Evolutionary conservation across 2,113 vertebrate genomes (phyloP).

Genomic region (Colistium nudipinnis): DNA sequence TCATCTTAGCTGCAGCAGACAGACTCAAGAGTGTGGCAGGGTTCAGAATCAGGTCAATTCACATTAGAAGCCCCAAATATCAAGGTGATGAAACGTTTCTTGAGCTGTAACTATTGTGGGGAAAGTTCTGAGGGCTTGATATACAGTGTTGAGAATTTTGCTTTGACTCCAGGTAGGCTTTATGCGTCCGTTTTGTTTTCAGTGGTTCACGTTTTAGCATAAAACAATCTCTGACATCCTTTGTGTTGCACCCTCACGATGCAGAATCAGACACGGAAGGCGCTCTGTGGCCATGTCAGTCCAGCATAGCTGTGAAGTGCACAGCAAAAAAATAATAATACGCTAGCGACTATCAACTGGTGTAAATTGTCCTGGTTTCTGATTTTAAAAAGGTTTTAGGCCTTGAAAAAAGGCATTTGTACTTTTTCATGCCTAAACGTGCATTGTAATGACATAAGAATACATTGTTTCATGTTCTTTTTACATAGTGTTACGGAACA

Average conservation of each 20-base stretch:
- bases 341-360: too few species aligned
- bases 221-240: background rate
- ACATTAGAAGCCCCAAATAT: conserved; percentile 52
- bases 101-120: conserved; percentile 49
- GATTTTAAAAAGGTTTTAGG: too few species aligned
- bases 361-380: too few species aligned
- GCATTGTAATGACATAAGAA: background rate
- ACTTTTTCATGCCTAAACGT: too few species aligned
- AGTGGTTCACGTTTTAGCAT: conserved; percentile 21
- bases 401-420: too few species aligned
- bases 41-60: conserved; percentile 64
- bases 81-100: conserved; percentile 45
- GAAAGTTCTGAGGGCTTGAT: conserved; percentile 39
- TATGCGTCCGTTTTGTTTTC: conserved; percentile 10
- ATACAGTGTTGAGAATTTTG: conserved; percentile 12
- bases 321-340: too few species aligned
- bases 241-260: conserved; percentile 24
- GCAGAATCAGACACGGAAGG: conserved; percentile 14
- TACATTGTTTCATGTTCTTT: background rate
- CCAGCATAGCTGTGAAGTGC: conserved; percentile 1
- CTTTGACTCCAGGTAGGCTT: conserved; percentile 36
- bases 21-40: conserved; percentile 54
- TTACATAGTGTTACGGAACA: background rate
- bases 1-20: conserved; percentile 51
- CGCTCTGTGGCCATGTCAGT: conserved; percentile 10